Conservation (phyloP, 2,888 invertebrate genomes). For the Lasioglossum morio region DNA sequence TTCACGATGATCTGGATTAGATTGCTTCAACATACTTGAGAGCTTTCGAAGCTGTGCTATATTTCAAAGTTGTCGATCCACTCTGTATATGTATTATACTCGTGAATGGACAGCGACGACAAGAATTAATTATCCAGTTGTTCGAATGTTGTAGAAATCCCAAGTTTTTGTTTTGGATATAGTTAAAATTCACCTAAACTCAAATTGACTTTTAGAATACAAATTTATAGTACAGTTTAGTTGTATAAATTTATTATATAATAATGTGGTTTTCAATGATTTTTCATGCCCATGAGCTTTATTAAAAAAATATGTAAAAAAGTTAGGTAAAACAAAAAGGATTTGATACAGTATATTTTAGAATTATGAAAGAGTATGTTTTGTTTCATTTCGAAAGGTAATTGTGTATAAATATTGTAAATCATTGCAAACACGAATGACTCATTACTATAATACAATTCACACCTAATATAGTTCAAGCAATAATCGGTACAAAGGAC, state of each 20-base stretch:
- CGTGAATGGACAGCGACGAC: conserved; percentile 8
- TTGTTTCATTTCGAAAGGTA: no score
- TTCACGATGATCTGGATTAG: conserved; percentile 35
- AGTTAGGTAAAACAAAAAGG: neutral
- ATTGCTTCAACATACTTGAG: conserved; percentile 14
- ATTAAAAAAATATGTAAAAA: neutral
- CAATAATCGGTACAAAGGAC: neutral
- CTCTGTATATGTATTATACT: neutral
- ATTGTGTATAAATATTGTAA: neutral
- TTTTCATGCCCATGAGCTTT: neutral
- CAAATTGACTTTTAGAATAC: neutral
- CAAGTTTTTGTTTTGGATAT: neutral
- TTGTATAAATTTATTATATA: neutral
- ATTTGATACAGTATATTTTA: neutral
- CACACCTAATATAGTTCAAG: neutral
- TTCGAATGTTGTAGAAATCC: neutral
- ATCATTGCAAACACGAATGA: neutral
- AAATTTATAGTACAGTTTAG: neutral
- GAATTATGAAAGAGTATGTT: neutral
- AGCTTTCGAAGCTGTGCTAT: conserved; percentile 3
- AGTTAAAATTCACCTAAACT: neutral
- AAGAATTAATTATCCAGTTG: neutral
- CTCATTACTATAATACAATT: neutral
- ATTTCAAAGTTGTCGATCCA: conserved; percentile 6
- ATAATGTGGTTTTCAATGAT: neutral